These are phyloP conservation scores for Agrotis clavis DNA, from an alignment of 2,888 invertebrate genomes.

Conservation along the genomic window DNA sequence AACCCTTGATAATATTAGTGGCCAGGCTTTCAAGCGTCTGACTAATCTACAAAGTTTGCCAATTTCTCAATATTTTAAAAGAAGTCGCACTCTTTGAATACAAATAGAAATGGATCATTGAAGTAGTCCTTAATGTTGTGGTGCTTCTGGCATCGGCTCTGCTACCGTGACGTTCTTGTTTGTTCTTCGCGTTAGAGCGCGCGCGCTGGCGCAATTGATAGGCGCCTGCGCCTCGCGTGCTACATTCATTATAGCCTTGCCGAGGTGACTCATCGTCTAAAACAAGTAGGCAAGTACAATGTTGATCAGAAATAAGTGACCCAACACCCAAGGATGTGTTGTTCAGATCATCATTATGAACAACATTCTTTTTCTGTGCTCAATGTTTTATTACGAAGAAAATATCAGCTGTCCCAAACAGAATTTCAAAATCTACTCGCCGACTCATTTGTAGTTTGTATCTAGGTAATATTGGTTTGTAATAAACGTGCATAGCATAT, in stretches of 20 bases:
- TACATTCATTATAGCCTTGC: constrained; percentile 47
- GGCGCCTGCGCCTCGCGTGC: constrained; percentile 55
- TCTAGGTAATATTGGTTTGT: too few relatives aligned
- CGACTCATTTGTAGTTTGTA: too few relatives aligned
- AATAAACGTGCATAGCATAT: too few relatives aligned
- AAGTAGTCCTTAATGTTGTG: background rate
- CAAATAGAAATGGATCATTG: constrained; percentile 8
- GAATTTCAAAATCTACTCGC: too few relatives aligned
- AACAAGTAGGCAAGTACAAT: background rate
- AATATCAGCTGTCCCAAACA: background rate
- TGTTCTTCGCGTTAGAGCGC: constrained; percentile 65
- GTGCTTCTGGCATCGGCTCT: constrained; percentile 29
- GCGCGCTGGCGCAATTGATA: constrained; percentile 51
- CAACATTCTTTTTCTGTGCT: background rate
- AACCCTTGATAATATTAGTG: too few relatives aligned
- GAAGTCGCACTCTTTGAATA: background rate
- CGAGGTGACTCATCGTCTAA: constrained; percentile 37
- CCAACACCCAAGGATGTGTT: background rate
- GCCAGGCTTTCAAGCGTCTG: too few relatives aligned
- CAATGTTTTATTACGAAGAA: background rate
- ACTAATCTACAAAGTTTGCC: too few relatives aligned
- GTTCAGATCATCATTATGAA: background rate
- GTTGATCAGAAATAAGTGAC: background rate
- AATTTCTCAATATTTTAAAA: too few relatives aligned
- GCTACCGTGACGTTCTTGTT: constrained; percentile 76